These are phyloP conservation scores for Scaeva pyrastri DNA, from an alignment of 2,888 invertebrate genomes.

Conservation along the genomic window DNA sequence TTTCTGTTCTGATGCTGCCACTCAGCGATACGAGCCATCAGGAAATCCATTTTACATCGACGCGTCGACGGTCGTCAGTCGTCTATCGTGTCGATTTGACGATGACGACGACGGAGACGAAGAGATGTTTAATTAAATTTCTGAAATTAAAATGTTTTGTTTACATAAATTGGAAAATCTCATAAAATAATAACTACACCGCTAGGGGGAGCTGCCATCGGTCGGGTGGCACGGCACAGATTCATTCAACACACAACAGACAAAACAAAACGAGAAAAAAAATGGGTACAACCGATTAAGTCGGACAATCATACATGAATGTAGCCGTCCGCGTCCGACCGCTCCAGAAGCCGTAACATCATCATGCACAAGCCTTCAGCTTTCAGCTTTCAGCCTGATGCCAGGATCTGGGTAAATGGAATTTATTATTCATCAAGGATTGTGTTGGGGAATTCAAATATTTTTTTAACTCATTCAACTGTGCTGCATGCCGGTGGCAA, in stretches of 20 bases:
- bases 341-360: constrained; percentile 52
- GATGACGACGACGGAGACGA: too few relatives aligned
- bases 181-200: constrained; percentile 77
- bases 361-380: constrained; percentile 35
- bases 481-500: constrained; percentile 63
- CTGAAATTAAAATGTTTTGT: constrained; percentile 84
- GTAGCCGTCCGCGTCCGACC: constrained; percentile 11
- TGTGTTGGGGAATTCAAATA: constrained; percentile 46
- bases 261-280: constrained; percentile 35
- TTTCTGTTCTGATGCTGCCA: constrained; percentile 71
- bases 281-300: constrained; percentile 70
- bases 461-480: constrained; percentile 25
- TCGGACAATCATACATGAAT: constrained; percentile 69
- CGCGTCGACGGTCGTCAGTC: constrained; percentile 16
- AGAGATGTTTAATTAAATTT: constrained; percentile 84
- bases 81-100: constrained; percentile 28
- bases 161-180: constrained; percentile 83
- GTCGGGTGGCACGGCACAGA: neutral
- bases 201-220: constrained; percentile 36
- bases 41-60: constrained; percentile 65
- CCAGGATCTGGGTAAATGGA: constrained; percentile 71
- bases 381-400: constrained; percentile 19
- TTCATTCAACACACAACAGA: constrained; percentile 7
- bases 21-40: constrained; percentile 62
- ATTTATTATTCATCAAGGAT: constrained; percentile 75